These are phyloP conservation scores for Plagodis dolabraria DNA, from an alignment of 2,888 invertebrate species.

Conservation along the genomic window DNA sequence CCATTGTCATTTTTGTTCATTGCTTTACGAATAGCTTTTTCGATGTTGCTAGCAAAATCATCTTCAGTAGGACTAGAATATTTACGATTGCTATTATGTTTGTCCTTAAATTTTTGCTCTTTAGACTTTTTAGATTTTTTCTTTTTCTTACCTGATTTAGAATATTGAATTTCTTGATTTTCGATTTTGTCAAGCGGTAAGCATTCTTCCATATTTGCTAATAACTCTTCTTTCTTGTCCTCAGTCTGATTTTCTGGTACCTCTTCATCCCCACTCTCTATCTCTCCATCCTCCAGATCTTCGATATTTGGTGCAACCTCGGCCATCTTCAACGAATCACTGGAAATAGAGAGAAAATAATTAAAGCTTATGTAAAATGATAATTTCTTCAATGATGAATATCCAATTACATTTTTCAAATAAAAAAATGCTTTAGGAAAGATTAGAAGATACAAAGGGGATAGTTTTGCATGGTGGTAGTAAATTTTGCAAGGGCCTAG, in stretches of 20 bases:
- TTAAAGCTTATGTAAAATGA: no score
- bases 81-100: conserved; percentile 79
- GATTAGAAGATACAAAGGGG: no score
- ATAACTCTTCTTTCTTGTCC: conserved; percentile 50
- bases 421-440: no score
- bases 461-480: no score
- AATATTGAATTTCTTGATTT: conserved; percentile 62
- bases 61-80: conserved; percentile 80
- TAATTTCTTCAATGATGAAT: no score
- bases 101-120: conserved; percentile 79
- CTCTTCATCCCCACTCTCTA: conserved; percentile 87
- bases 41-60: conserved; percentile 92
- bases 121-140: conserved; percentile 72
- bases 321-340: conserved; percentile 66
- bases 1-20: conserved; percentile 88
- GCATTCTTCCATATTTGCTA: conserved; percentile 44
- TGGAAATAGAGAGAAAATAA: conserved; percentile 55
- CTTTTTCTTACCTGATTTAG: conserved; percentile 82
- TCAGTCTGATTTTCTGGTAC: conserved; percentile 52
- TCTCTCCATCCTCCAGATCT: conserved; percentile 95
- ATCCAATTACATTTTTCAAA: no score
- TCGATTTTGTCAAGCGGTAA: conserved; percentile 56
- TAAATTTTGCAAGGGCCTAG: no score
- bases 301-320: conserved; percentile 67
- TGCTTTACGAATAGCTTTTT: conserved; percentile 91